Evolutionary conservation across 1,140 invertebrate species (phyloP), one percentile per base, ranked within the genome.

Genomic region (Bacillus rossius): DNA sequence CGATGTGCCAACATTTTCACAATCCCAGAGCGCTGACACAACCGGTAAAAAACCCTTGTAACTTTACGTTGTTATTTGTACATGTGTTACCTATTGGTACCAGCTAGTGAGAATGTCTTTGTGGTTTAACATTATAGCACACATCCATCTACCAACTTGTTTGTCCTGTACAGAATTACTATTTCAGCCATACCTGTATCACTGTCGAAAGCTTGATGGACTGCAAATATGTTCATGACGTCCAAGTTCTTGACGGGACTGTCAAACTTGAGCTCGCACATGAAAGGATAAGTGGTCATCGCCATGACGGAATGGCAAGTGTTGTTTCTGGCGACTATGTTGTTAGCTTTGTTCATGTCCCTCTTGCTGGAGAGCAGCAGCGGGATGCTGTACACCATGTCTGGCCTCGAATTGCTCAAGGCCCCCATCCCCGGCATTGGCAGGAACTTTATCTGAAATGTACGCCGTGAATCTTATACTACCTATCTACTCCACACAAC

Each of bases 151-250:
- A 34, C 29, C 10, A 34, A 34, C 10, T 34, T 34, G 29, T 34
- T 7, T 7, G 10, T 34, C 29, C 4, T 10, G 29, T 34, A 34
- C 29, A 34, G 29, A 34, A 34, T 7, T 4, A 34, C 29, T 34
- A 34, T n/a, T n/a, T n/a, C n/a, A n/a, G 10, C 29, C 10, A 10
- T 34, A 77, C 77, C 77, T 58, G 74, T 72, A 34, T 68, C 64
- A 29, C 75, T 75, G 58, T 76, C 71, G 42, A 78, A 79, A 55
- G 71, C 69, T n/a, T 73, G 74, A 61, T 74, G 73, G 5, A 74
- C 65, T 19, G 72, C 64, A 45, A 79, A 79, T 3, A 78, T 38
- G 52, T 77, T 74, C 23, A 75, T 71, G 8, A 76, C 65, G 17
- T 69, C 67, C 14, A 71, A 54, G 20, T 59, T 61, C 2, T 68